phyloP scores from a whole-genome alignment of 2,113 vertebrate genomes.

The Anser cygnoides region DNA sequence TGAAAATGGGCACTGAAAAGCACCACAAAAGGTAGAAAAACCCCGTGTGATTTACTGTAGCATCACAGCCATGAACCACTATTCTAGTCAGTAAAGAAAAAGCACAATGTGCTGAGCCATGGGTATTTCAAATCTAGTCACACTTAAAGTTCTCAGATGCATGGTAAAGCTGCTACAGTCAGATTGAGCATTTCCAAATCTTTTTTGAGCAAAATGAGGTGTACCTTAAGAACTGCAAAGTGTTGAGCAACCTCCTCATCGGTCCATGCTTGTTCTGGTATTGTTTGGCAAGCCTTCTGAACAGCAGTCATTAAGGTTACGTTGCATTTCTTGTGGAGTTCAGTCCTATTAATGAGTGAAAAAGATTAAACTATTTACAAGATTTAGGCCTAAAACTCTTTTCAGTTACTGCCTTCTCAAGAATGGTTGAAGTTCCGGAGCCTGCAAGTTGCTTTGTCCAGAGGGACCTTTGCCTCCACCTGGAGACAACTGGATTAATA shows the following conservation, averaged over 20 bases:
- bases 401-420: neutral
- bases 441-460: neutral
- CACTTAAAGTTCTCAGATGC: neutral
- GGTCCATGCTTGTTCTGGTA: neutral
- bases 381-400: neutral
- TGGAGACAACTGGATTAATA: slow-evolving; percentile 34
- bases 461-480: slow-evolving; percentile 27
- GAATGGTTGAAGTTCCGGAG: neutral
- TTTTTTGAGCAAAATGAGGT: neutral
- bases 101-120: neutral
- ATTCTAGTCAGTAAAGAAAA: neutral
- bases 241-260: neutral
- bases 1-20: neutral
- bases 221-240: neutral
- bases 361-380: neutral
- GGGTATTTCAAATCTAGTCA: neutral
- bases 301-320: neutral
- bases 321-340: neutral
- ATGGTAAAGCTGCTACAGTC: neutral
- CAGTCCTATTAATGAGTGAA: neutral
- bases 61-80: neutral
- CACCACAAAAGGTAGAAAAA: neutral
- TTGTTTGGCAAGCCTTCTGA: neutral
- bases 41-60: neutral
- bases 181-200: neutral